Conservation (phyloP, 2,888 invertebrate species). For the Eristalis tenax region DNA sequence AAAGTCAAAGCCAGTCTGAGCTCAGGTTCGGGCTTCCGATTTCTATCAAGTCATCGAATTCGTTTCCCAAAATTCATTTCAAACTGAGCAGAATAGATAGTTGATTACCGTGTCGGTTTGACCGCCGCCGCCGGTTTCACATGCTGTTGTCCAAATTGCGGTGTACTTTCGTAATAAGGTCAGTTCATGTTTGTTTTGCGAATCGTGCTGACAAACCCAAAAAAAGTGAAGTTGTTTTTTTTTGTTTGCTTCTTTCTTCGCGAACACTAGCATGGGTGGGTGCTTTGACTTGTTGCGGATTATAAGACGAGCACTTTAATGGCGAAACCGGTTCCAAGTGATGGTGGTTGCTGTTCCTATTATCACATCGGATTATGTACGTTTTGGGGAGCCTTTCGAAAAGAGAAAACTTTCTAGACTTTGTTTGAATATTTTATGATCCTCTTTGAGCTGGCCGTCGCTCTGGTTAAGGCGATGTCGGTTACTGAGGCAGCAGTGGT, state of each 20-base stretch:
- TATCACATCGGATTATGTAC: neutral
- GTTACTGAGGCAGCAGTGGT: neutral
- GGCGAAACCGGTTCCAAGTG: neutral
- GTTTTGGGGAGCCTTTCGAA: neutral
- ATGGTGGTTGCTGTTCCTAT: neutral
- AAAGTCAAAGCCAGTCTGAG: neutral
- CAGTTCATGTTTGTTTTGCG: neutral
- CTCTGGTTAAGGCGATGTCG: neutral
- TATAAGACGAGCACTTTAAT: neutral
- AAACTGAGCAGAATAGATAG: neutral
- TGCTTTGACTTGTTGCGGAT: neutral
- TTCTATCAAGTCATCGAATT: neutral
- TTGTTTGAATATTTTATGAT: neutral
- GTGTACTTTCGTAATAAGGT: neutral
- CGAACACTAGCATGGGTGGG: neutral
- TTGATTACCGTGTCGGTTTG: neutral
- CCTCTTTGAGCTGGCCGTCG: neutral
- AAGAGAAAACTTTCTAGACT: neutral
- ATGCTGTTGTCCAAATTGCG: neutral
- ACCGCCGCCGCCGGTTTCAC: neutral
- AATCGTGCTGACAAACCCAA: neutral
- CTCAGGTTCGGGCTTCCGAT: neutral
- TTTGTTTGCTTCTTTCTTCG: neutral
- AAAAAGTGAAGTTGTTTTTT: neutral
- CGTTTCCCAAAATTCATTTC: neutral